Evolutionary conservation across 2,888 invertebrate genomes (phyloP).

Genomic region (Erebia epiphron): DNA sequence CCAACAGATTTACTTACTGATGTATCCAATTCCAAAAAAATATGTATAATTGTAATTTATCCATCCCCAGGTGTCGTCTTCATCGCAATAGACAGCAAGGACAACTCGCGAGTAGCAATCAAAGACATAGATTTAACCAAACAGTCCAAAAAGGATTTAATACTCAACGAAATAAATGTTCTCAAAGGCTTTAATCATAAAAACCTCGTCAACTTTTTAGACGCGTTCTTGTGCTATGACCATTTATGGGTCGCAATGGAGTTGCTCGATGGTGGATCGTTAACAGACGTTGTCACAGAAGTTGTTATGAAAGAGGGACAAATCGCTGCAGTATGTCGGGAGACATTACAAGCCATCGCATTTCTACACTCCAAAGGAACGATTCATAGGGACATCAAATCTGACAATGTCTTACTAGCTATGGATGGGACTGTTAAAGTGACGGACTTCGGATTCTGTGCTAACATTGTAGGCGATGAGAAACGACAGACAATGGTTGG

Average conservation of each 20-base stretch:
- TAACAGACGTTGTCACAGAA: slow-evolving; percentile 98
- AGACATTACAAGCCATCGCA: slow-evolving; percentile 91
- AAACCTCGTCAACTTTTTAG: slow-evolving; percentile 97
- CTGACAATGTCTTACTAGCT: slow-evolving; percentile 97
- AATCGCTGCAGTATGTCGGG: slow-evolving; percentile 96
- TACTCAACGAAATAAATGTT: slow-evolving; percentile 96
- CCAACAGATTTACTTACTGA: not conserved
- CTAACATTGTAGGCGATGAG: slow-evolving; percentile 96
- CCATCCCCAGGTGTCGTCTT: slow-evolving; percentile 89
- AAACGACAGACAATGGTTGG: slow-evolving; percentile 99
- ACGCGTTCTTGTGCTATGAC: slow-evolving; percentile 94
- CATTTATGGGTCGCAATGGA: slow-evolving; percentile 99
- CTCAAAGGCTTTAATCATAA: slow-evolving; percentile 96
- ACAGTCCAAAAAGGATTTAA: slow-evolving; percentile 97
- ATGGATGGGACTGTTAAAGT: slow-evolving; percentile 96
- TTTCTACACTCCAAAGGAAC: slow-evolving; percentile 95
- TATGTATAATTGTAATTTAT: not conserved
- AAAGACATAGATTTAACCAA: slow-evolving; percentile 97
- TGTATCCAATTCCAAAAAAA: not conserved
- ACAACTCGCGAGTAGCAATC: slow-evolving; percentile 92
- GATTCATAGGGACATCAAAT: slow-evolving; percentile 97
- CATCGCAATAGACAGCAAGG: slow-evolving; percentile 90
- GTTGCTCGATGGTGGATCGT: slow-evolving; percentile 95
- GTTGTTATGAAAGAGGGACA: slow-evolving; percentile 98
- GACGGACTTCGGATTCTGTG: slow-evolving; percentile 99